These are phyloP conservation scores for Petroica traversi DNA, from an alignment of 2,113 vertebrate genomes.

Conservation along the genomic window DNA sequence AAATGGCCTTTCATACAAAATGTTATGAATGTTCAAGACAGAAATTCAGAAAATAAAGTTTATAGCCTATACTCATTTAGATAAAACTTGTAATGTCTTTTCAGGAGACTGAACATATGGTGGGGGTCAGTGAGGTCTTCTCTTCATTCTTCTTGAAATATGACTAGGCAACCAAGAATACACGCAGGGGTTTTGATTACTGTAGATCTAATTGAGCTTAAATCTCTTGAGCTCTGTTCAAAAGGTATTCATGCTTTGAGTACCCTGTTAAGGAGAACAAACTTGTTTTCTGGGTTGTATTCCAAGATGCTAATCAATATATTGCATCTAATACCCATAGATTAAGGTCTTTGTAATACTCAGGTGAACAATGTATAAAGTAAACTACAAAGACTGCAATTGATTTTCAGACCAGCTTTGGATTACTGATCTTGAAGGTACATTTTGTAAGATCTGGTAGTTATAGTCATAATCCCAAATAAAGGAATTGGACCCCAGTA, in stretches of 20 bases:
- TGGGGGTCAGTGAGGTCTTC: not conserved
- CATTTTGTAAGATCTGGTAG: not conserved
- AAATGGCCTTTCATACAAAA: not conserved
- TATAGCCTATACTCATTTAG: not conserved
- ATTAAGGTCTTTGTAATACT: not conserved
- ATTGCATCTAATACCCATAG: not conserved
- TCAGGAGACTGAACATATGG: not conserved
- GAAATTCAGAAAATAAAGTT: not conserved
- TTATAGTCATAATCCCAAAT: not conserved
- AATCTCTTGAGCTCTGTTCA: not conserved
- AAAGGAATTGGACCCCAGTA: not conserved
- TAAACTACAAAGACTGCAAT: not conserved
- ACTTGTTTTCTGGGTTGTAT: not conserved
- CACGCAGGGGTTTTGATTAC: not conserved
- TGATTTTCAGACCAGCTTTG: not conserved
- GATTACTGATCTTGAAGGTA: not conserved
- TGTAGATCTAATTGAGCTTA: not conserved
- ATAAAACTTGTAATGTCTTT: not conserved
- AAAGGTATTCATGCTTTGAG: not conserved
- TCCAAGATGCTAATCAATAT: not conserved
- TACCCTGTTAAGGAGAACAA: not conserved
- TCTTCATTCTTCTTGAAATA: not conserved
- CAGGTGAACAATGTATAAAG: not conserved
- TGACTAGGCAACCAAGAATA: not conserved
- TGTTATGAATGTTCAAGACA: not conserved